Conservation (phyloP, 2,113 vertebrate species). For the Siniperca knerii region DNA sequence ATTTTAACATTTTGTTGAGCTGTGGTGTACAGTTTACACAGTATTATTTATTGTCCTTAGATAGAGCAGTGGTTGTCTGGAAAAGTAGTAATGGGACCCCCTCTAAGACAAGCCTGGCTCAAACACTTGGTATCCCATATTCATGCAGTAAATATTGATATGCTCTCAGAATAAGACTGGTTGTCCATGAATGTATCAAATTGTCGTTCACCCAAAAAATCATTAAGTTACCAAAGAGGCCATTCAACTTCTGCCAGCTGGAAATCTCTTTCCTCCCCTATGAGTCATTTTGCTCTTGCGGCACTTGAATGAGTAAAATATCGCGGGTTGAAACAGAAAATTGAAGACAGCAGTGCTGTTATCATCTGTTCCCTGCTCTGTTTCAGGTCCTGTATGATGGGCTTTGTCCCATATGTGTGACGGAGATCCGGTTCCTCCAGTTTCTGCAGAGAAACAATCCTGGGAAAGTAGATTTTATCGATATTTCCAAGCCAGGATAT, state of each 20-base stretch:
- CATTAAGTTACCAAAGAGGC: not conserved
- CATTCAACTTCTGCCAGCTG: not conserved
- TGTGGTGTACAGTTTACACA: not conserved
- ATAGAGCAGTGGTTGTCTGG: not conserved
- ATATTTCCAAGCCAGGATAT: constrained; percentile 74
- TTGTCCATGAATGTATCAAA: not conserved
- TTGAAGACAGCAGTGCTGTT: not conserved
- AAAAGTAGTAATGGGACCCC: not conserved
- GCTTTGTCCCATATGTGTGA: constrained; percentile 80
- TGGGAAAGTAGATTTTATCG: constrained; percentile 72
- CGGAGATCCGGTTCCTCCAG: constrained; percentile 76
- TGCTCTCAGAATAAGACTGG: not conserved
- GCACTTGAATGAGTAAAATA: not conserved
- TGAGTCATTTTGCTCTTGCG: not conserved
- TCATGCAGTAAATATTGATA: not conserved
- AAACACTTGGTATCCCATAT: not conserved
- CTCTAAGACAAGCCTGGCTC: not conserved
- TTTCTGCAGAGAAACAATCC: constrained; percentile 69
- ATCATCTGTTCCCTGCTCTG: not conserved
- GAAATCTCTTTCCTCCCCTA: not conserved
- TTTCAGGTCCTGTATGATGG: constrained; percentile 80
- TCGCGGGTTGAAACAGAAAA: not conserved
- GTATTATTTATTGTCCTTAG: not conserved
- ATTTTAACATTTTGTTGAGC: not conserved
- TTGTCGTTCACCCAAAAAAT: not conserved